Evolutionary conservation across 2,797 vertebrate genomes (phyloP).

Genomic region (Prionace glauca): DNA sequence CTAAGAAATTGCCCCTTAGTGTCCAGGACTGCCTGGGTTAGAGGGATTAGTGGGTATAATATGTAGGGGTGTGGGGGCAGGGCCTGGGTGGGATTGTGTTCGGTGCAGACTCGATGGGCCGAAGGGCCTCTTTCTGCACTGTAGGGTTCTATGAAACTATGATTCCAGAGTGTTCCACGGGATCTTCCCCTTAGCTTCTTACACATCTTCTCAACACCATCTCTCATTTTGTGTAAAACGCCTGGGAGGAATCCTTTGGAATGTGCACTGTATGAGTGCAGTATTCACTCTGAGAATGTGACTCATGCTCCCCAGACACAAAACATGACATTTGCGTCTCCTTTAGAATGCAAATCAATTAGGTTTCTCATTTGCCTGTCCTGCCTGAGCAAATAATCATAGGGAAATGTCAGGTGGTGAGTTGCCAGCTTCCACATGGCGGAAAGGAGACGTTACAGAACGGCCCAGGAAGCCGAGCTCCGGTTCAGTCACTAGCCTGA

Average conservation of each 20-base stretch:
- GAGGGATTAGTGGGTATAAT: too few relatives aligned
- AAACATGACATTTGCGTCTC: neutral
- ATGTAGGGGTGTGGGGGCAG: too few relatives aligned
- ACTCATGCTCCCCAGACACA: neutral
- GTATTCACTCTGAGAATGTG: neutral
- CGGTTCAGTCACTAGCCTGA: neutral
- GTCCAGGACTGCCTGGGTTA: too few relatives aligned
- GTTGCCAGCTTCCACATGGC: neutral
- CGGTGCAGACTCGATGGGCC: too few relatives aligned
- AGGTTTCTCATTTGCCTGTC: neutral
- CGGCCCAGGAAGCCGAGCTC: neutral
- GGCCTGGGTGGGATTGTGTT: too few relatives aligned
- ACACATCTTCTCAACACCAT: neutral
- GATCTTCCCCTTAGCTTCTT: neutral
- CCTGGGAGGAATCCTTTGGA: neutral
- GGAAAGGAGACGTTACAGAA: neutral
- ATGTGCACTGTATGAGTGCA: neutral
- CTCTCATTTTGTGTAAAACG: neutral
- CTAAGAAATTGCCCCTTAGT: too few relatives aligned
- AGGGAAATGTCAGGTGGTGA: neutral
- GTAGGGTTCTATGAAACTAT: too few relatives aligned
- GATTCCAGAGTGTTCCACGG: neutral
- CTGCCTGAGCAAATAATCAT: neutral
- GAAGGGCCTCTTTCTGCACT: too few relatives aligned
- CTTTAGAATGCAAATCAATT: neutral